Evolutionary conservation across 2,888 invertebrate species (phyloP).

Genomic region (Deroplatys truncata): DNA sequence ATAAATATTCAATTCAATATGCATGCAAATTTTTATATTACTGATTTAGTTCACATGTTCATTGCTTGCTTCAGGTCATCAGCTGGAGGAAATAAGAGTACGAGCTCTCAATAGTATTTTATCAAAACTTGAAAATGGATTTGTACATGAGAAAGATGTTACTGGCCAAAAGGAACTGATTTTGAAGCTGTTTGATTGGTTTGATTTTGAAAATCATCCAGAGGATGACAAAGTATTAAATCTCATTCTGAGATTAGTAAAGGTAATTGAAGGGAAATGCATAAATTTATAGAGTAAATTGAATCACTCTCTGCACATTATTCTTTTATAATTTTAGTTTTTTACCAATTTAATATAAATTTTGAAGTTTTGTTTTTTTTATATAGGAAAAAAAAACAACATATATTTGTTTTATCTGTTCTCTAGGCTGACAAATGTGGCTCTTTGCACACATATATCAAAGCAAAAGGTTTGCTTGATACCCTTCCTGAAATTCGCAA

Average conservation of each 20-base stretch:
- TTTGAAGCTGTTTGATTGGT: constrained; percentile 59
- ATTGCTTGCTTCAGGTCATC: constrained; percentile 46
- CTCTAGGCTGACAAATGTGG: constrained; percentile 35
- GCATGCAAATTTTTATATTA: too few relatives aligned
- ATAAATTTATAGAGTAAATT: neutral
- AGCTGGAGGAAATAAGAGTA: constrained; percentile 55
- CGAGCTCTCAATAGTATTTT: constrained; percentile 52
- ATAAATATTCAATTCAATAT: too few relatives aligned
- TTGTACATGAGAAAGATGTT: constrained; percentile 57
- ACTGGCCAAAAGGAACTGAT: constrained; percentile 56
- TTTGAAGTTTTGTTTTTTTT: neutral
- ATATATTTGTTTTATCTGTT: neutral
- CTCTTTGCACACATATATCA: constrained; percentile 51
- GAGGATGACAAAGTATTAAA: constrained; percentile 55
- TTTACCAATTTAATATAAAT: neutral
- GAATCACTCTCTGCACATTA: neutral
- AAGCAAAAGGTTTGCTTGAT: constrained; percentile 44
- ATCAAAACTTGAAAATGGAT: constrained; percentile 61
- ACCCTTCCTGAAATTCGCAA: constrained; percentile 46
- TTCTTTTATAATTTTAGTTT: constrained; percentile 46
- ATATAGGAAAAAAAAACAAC: neutral
- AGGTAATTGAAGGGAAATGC: constrained; percentile 16
- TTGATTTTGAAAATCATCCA: constrained; percentile 51
- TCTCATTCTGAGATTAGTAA: constrained; percentile 51
- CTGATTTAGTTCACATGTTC: too few relatives aligned